Evolutionary conservation across 2,113 vertebrate genomes (phyloP), one percentile per base, ranked within the genome.

Genomic region (Archocentrus centrarchus): DNA sequence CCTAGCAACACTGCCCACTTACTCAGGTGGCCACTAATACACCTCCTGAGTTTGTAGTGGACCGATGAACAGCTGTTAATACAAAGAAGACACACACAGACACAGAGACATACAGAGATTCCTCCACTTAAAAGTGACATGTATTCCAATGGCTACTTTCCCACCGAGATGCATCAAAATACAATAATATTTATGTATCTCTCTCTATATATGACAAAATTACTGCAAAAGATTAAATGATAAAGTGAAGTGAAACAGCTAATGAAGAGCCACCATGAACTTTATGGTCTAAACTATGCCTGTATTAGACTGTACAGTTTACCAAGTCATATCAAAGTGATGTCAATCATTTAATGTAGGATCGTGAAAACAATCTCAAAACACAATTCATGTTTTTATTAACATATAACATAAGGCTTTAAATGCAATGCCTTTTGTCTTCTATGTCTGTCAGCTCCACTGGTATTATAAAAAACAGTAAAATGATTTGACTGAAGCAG

Each of bases 381-480:
- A 77, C 18, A 60, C 32, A 66, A 60, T 70, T 32, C 11, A 47
- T 0, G 2, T 18, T 60, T 78, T 64, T 17, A 5, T 55, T 3
- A 30, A 64, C 58, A 27, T 18, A 20, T 18, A 0, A 20, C 11
- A 18, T 11, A 68, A 68, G 0, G 22, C 2, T 22, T 66, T 27
- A 18, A 47, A 47, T 27, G 22, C 11, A 32, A 22, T 41, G 11
- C 44, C 7, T 53, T 73, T 55, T 73, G 32, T 73, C 7, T 73
- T 55, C 44, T 2, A 17, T 73, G 47, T 53, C 68, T 20, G 27
- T 55, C 44, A 32, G 27, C 30, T 70, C 0, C 13, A 13, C 0
- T 8, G 44, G 30, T 53, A 53, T 70, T 53, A 32, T 47, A 47
- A 14, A 53, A 30, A 18, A 7, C 47, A 73, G 18, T 47, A 27